Conservation (phyloP, 1,140 invertebrate genomes). For the Listronotus bonariensis region DNA sequence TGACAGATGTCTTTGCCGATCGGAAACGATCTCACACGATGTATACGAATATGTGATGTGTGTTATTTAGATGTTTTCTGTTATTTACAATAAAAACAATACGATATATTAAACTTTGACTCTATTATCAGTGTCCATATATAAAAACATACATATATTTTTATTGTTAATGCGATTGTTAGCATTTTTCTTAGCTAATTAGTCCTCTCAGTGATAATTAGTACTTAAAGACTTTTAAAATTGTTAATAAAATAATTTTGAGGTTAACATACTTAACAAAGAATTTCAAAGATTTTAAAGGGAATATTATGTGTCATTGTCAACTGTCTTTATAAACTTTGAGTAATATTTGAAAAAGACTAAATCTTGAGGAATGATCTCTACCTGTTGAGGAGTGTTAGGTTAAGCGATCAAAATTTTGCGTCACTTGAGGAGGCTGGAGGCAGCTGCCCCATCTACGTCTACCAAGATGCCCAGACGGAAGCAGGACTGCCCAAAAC, state of each 20-base stretch:
- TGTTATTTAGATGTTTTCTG: conserved; percentile 4
- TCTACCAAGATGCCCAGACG: conserved; percentile 61
- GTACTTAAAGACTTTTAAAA: no score
- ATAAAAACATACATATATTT: no score
- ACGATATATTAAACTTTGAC: conserved; percentile 1
- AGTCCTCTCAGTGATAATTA: no score
- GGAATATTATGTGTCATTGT: no score
- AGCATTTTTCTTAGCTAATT: no score
- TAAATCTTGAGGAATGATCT: background rate
- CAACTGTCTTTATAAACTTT: no score
- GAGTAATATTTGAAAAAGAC: background rate
- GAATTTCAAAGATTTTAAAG: no score
- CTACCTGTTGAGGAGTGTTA: conserved; percentile 2
- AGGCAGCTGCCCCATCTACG: conserved; percentile 38
- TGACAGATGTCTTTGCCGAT: conserved; percentile 22
- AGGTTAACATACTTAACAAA: no score
- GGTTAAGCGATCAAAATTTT: conserved; percentile 47
- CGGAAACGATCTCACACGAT: conserved; percentile 23
- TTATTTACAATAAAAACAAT: conserved; percentile 2
- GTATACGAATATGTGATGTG: conserved; percentile 41
- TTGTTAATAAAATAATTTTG: no score
- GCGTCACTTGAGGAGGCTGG: conserved; percentile 46
- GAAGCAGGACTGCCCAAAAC: conserved; percentile 67
- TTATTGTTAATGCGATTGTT: no score
- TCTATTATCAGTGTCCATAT: background rate